Conservation (phyloP, 2,797 vertebrate genomes). For the Spondyliosoma cantharus region DNA sequence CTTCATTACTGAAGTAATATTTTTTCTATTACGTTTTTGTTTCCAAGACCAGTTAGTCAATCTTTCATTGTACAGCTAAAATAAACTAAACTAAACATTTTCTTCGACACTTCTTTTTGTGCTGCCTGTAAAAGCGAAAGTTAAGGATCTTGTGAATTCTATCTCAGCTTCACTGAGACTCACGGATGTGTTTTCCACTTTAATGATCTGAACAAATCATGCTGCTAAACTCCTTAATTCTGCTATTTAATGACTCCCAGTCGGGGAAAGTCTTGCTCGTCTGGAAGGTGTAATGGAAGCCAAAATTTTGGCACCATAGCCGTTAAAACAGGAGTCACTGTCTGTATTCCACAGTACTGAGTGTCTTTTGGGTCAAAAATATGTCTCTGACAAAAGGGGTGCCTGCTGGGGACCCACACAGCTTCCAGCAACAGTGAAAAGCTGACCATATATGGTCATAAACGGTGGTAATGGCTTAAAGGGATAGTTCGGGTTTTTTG, state of each 20-base stretch:
- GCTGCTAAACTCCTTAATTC: neutral
- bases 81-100: neutral
- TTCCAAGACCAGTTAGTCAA: neutral
- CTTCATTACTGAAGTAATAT: neutral
- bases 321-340: constrained; percentile 1
- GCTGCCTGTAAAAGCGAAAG: neutral
- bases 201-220: constrained; percentile 17
- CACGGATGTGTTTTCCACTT: constrained; percentile 1
- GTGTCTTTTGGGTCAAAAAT: constrained; percentile 39
- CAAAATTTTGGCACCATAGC: constrained; percentile 14
- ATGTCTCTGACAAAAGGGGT: constrained; percentile 29
- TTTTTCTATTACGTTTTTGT: neutral
- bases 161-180: neutral
- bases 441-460: constrained; percentile 75
- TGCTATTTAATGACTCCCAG: neutral
- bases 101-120: neutral
- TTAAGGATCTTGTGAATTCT: neutral
- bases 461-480: neutral
- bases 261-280: neutral
- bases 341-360: constrained; percentile 60
- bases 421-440: constrained; percentile 52
- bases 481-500: no score
- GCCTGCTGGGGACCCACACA: constrained; percentile 21
- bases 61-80: neutral
- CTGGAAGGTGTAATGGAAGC: constrained; percentile 2